Evolutionary conservation across 2,797 vertebrate genomes (phyloP).

Genomic region (Crenichthys baileyi): DNA sequence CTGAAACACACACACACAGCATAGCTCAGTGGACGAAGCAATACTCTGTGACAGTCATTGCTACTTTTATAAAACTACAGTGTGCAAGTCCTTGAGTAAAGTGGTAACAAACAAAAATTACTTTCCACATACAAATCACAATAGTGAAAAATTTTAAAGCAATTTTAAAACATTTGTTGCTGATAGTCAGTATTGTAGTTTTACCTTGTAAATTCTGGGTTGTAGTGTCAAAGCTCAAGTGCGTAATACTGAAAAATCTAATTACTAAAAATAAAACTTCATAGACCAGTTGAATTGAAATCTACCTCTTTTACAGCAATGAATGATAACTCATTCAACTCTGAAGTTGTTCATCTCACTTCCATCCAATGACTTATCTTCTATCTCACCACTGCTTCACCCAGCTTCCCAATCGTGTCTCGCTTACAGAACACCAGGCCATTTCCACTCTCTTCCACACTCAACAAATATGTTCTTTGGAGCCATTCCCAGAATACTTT

Average conservation of each 20-base stretch:
- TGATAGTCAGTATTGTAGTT: not conserved
- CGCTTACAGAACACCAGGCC: slow-evolving; percentile 74
- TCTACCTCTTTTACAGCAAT: slow-evolving; percentile 22
- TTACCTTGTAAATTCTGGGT: no score
- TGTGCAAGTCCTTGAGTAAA: not conserved
- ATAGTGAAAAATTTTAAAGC: not conserved
- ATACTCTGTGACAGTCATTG: slow-evolving; percentile 16
- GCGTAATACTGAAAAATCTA: no score
- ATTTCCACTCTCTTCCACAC: slow-evolving; percentile 82
- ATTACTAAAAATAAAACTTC: slow-evolving; percentile 1
- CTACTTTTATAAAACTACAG: not conserved
- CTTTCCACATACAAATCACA: not conserved
- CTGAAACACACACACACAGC: slow-evolving; percentile 32
- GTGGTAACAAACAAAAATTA: not conserved
- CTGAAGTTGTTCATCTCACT: slow-evolving; percentile 27
- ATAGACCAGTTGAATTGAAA: slow-evolving; percentile 7
- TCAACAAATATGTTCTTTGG: slow-evolving; percentile 88
- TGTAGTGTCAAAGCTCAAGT: not conserved
- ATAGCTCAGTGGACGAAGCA: slow-evolving; percentile 37
- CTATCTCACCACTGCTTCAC: slow-evolving; percentile 77
- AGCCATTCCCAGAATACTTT: slow-evolving; percentile 83
- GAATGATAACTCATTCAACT: slow-evolving; percentile 29
- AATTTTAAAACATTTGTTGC: not conserved
- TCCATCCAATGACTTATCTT: slow-evolving; percentile 53
- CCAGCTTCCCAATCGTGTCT: slow-evolving; percentile 67